Conservation (phyloP, 2,113 vertebrate genomes). For the Baryphthengus martii region DNA sequence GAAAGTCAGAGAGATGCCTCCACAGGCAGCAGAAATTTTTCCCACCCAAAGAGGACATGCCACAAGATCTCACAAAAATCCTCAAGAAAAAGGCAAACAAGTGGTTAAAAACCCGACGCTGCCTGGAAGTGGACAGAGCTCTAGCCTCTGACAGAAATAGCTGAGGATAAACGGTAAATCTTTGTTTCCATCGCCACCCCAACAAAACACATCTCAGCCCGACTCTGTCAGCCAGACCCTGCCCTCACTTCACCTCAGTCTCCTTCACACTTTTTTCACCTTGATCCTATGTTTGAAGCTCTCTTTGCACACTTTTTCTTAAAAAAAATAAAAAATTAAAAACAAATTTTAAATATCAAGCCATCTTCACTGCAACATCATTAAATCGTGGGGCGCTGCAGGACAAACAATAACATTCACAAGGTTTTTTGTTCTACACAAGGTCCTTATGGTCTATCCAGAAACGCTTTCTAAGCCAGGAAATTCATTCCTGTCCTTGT, state of each 20-base stretch:
- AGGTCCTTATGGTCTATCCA: not conserved
- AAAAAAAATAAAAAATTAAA: not conserved
- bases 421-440: not conserved
- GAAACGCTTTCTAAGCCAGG: not conserved
- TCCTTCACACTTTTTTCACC: not conserved
- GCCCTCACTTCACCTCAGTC: conserved; percentile 1
- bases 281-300: not conserved
- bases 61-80: not conserved
- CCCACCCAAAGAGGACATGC: not conserved
- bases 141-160: conserved; percentile 12
- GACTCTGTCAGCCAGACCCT: not conserved
- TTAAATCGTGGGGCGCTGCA: not conserved
- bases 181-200: conserved; percentile 6
- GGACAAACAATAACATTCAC: not conserved
- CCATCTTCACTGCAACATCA: not conserved
- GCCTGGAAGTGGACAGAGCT: not conserved
- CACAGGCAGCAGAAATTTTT: not conserved
- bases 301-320: not conserved
- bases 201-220: conserved; percentile 10
- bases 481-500: not conserved
- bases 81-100: not conserved
- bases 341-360: not conserved
- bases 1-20: not conserved
- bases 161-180: not conserved
- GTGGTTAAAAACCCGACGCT: not conserved